These are phyloP conservation scores for Willisornis vidua DNA, from an alignment of 2,113 vertebrate genomes.

Conservation along the genomic window DNA sequence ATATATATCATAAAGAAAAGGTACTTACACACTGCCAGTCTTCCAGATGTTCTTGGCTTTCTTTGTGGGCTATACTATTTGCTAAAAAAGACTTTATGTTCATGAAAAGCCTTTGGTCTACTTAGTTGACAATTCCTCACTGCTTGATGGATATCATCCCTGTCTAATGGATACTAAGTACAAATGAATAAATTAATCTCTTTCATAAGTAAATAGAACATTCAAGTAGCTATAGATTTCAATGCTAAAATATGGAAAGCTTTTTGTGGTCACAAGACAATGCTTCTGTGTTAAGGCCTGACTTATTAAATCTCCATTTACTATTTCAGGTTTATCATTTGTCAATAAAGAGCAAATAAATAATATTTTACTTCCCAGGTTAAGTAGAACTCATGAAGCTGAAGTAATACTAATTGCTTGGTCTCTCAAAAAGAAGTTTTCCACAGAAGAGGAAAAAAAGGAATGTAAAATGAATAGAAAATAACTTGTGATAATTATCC, in stretches of 20 bases:
- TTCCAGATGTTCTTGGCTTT: neutral
- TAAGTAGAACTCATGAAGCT: neutral
- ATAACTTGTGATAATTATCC: neutral
- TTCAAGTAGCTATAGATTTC: neutral
- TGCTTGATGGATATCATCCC: neutral
- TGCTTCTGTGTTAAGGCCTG: neutral
- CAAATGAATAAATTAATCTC: neutral
- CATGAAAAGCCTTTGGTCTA: neutral
- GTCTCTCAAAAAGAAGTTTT: neutral
- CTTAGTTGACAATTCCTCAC: neutral
- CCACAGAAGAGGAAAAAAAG: neutral
- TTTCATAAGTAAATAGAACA: constrained; percentile 4
- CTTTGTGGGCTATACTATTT: neutral
- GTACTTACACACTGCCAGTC: neutral
- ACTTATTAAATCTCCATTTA: neutral
- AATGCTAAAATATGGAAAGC: neutral
- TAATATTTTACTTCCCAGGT: neutral
- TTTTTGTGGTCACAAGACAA: neutral
- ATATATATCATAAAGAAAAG: neutral
- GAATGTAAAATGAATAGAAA: neutral
- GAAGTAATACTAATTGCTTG: neutral
- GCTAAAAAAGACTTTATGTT: neutral
- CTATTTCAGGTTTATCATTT: neutral
- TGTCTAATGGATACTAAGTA: neutral
- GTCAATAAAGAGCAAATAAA: neutral